Conservation (phyloP, 2,888 invertebrate species). For the Mythimna ferrago region DNA sequence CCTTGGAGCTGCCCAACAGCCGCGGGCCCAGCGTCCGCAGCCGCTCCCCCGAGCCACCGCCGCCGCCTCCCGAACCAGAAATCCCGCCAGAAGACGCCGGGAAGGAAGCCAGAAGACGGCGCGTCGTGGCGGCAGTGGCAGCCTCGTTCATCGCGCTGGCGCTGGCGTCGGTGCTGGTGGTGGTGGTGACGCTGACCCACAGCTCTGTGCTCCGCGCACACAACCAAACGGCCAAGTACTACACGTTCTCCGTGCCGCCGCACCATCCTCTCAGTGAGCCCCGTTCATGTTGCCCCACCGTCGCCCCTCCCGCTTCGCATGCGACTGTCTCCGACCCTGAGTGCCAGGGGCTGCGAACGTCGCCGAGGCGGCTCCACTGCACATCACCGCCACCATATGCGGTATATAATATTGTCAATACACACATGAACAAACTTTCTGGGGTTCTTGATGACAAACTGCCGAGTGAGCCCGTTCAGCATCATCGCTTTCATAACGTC, state of each 20-base stretch:
- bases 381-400: constrained; percentile 80
- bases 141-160: constrained; percentile 94
- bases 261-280: constrained; percentile 91
- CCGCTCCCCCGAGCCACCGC: constrained; percentile 85
- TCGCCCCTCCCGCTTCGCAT: constrained; percentile 91
- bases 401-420: constrained; percentile 83
- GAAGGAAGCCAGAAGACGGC: constrained; percentile 92
- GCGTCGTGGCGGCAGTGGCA: constrained; percentile 93
- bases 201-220: constrained; percentile 92
- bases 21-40: constrained; percentile 87
- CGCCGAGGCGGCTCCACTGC: constrained; percentile 80
- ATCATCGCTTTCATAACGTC: constrained; percentile 40
- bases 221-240: constrained; percentile 92
- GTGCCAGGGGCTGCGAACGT: constrained; percentile 90
- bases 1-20: constrained; percentile 85
- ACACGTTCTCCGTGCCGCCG: constrained; percentile 92
- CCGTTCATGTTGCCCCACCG: constrained; percentile 91
- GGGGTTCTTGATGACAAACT: constrained; percentile 70
- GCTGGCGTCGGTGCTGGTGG: constrained; percentile 93
- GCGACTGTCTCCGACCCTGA: constrained; percentile 90
- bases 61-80: constrained; percentile 82
- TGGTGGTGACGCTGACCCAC: constrained; percentile 94
- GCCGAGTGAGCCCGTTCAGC: constrained; percentile 69
- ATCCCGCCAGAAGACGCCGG: constrained; percentile 90
- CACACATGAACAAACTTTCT: constrained; percentile 71